Conservation (phyloP, 2,113 vertebrate species). For the Hippocampus zosterae region DNA sequence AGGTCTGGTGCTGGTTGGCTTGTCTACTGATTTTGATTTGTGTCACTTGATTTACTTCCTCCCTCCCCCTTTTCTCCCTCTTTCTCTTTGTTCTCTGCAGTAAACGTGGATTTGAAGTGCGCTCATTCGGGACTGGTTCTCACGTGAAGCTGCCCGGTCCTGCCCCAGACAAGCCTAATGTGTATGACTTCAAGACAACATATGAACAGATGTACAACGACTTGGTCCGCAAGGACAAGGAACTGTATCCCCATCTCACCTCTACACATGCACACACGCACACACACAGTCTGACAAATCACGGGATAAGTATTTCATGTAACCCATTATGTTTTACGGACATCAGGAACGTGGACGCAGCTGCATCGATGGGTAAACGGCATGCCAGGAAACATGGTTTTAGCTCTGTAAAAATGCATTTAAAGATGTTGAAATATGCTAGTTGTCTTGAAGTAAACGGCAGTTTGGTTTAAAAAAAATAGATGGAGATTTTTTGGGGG, state of each 20-base stretch:
- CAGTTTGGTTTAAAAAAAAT: neutral
- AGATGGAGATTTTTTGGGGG: neutral
- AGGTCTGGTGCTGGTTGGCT: neutral
- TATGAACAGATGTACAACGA: constrained; percentile 99
- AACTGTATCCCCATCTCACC: constrained; percentile 90
- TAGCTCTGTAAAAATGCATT: constrained; percentile 6
- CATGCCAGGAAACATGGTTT: constrained; percentile 10
- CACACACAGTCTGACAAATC: constrained; percentile 13
- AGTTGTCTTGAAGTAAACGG: neutral
- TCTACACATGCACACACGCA: constrained; percentile 23
- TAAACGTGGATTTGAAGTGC: constrained; percentile 94
- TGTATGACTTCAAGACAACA: constrained; percentile 99
- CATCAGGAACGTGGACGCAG: constrained; percentile 5
- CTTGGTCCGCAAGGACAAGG: constrained; percentile 99
- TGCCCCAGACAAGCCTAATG: constrained; percentile 97
- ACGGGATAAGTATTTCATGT: constrained; percentile 21
- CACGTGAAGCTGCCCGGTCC: constrained; percentile 97
- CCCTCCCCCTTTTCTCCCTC: constrained; percentile 21
- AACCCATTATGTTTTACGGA: constrained; percentile 1
- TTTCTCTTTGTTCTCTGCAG: constrained; percentile 73
- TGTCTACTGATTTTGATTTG: neutral
- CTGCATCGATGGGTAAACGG: constrained; percentile 25
- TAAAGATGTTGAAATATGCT: neutral
- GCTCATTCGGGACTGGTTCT: constrained; percentile 94
- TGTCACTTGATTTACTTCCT: neutral